Evolutionary conservation across 2,888 invertebrate genomes (phyloP), one percentile per base, ranked within the genome.

Genomic region (Macropis europaea): DNA sequence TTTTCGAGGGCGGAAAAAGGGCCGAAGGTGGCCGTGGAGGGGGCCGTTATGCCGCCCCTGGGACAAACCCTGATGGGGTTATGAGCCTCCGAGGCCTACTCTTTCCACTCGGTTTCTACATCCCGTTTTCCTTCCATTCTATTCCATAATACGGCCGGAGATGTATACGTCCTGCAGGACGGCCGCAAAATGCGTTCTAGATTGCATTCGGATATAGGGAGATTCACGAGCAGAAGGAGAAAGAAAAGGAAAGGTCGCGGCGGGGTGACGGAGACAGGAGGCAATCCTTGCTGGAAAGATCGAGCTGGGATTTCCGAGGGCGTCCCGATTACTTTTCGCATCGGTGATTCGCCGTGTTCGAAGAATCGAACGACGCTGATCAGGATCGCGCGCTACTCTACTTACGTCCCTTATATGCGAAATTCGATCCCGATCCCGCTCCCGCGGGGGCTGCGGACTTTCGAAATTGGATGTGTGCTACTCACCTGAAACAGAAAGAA

Each of bases 41-140:
- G 76, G 70, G 73, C 76, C 80, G 86, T 88, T 87, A 90, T 88
- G 84, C 81, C 76, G 82, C 89, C 89, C 88, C 64, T 82, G 89
- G 87, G 89, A 89, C 79, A 68, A 84, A 85, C 89, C 89, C 90
- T 91, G 92, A 92, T 92, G 91, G 92, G 92, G 92, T 92, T 92
- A 92, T 91, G 90, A 90, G 91, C 91, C 92, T 91, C 92, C 77
- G 87, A 88, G 91, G 92, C 88, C 89, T 90, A 89, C 89, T 90
- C 88, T 87, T 86, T 86, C 84, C 83, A 76, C 83, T 84, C 82
- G 82, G 81, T 86, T 77, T 80, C 86, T 83, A 84, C 84, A 78
- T 85, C 84, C 86, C 83, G 84, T 85, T 89, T 87, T 88, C 86
- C 84, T 86, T 87, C 82, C 84, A 88, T 89, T 89, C 86, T 88